Evolutionary conservation across 2,888 invertebrate genomes (phyloP).

Genomic region (Xestia c-nigrum): DNA sequence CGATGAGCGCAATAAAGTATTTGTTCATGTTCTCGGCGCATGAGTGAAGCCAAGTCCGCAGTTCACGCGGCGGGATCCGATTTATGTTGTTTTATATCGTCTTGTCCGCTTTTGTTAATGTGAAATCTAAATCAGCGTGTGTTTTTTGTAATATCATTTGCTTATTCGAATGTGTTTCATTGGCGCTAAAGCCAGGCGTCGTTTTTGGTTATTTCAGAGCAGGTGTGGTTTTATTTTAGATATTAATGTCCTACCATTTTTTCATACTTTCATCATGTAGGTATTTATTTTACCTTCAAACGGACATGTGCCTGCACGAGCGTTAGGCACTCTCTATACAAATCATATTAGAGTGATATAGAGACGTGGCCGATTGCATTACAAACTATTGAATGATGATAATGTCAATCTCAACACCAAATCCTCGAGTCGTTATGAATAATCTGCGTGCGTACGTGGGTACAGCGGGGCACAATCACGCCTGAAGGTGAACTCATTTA

Average conservation of each 20-base stretch:
- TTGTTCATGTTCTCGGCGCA: slow-evolving; percentile 76
- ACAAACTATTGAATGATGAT: slow-evolving; percentile 7
- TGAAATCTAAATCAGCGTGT: slow-evolving; percentile 85
- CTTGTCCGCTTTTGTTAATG: slow-evolving; percentile 89
- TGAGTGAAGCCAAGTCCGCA: slow-evolving; percentile 75
- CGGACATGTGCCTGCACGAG: too few species aligned
- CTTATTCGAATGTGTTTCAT: slow-evolving; percentile 61
- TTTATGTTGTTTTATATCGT: slow-evolving; percentile 86
- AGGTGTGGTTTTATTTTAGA: slow-evolving; percentile 6
- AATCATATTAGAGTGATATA: background rate
- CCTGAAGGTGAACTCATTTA: slow-evolving; percentile 77
- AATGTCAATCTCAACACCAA: slow-evolving; percentile 19
- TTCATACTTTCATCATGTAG: background rate
- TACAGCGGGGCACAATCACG: slow-evolving; percentile 71
- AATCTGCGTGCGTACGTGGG: slow-evolving; percentile 57
- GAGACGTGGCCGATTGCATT: background rate
- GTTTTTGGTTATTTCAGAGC: slow-evolving; percentile 8
- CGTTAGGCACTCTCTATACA: background rate
- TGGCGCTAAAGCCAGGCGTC: slow-evolving; percentile 25
- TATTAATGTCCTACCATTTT: background rate
- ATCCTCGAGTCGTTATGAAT: slow-evolving; percentile 18
- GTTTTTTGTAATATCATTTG: slow-evolving; percentile 70
- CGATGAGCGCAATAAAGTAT: slow-evolving; percentile 85
- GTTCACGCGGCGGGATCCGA: slow-evolving; percentile 84
- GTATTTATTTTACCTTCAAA: background rate